Percentiles rank a stretch among this genome's conserved stretches.
Evolutionary conservation across 1,140 invertebrate species (phyloP).

Genomic region (Heliothis subflexa): DNA sequence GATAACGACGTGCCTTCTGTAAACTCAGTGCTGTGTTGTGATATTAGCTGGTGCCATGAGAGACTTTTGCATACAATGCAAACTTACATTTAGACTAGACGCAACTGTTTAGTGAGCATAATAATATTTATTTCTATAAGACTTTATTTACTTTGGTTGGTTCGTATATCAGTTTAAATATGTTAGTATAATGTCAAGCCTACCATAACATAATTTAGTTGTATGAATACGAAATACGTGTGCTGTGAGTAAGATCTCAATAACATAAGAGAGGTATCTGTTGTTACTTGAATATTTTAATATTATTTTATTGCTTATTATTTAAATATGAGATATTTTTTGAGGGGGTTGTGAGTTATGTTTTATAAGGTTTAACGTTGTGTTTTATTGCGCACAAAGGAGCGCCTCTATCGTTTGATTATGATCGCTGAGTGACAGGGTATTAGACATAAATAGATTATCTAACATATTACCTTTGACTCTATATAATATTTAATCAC

Average conservation of each 20-base stretch:
- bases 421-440: constrained; percentile 48
- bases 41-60: constrained; percentile 67
- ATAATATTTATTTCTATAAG: constrained; percentile 29
- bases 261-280: constrained; percentile 51
- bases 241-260: constrained; percentile 80
- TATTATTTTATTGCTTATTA: constrained; percentile 10
- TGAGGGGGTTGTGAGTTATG: constrained; percentile 44
- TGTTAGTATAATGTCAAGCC: constrained; percentile 35
- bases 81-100: constrained; percentile 27
- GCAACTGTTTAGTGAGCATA: constrained; percentile 37
- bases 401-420: constrained; percentile 16
- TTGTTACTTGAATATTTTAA: constrained; percentile 41
- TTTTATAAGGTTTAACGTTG: constrained; percentile 20
- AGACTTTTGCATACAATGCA: constrained; percentile 50
- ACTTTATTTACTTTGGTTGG: constrained; percentile 27
- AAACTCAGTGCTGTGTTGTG: constrained; percentile 51
- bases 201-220: constrained; percentile 41
- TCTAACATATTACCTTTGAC: constrained; percentile 15
- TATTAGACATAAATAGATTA: constrained; percentile 47
- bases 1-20: constrained; percentile 48
- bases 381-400: constrained; percentile 22
- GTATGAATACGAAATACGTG: constrained; percentile 51
- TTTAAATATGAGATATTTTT: constrained; percentile 24
- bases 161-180: constrained; percentile 26
- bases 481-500: constrained; percentile 5